Conservation (phyloP, 2,113 vertebrate species). For the Pantherophis guttatus region DNA sequence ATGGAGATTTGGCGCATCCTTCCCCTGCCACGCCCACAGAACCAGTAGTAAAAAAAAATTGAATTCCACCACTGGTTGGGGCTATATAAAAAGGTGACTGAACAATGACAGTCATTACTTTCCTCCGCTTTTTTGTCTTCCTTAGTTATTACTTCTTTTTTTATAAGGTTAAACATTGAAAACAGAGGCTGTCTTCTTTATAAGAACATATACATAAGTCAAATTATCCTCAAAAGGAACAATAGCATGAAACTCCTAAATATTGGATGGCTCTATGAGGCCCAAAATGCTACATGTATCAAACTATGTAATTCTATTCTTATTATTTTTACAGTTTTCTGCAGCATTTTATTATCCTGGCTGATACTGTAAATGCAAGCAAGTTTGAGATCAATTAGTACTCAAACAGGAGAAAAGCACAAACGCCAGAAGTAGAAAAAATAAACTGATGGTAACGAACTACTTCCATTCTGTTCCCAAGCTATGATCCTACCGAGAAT, state of each 20-base stretch:
- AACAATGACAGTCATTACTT: constrained; percentile 2
- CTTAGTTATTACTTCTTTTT: background rate
- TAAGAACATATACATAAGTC: background rate
- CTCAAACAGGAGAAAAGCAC: background rate
- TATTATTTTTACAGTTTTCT: background rate
- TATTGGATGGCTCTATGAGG: background rate
- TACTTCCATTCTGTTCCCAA: background rate
- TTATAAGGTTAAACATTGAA: background rate
- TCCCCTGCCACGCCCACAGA: too few species aligned
- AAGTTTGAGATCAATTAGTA: background rate
- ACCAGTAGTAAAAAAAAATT: too few species aligned
- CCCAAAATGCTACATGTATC: background rate
- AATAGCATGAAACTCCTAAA: background rate
- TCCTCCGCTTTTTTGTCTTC: background rate
- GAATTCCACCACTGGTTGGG: background rate
- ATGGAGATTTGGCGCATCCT: too few species aligned
- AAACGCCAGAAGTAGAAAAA: background rate
- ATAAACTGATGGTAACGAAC: background rate
- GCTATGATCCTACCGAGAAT: background rate
- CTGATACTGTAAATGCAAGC: background rate
- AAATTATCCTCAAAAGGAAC: background rate
- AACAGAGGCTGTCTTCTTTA: background rate
- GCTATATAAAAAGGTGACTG: background rate
- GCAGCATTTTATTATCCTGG: background rate
- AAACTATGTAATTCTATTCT: background rate